Evolutionary conservation across 2,797 vertebrate genomes (phyloP), one percentile per base, ranked within the genome.

Genomic region (Ptychobarbus kaznakovi): DNA sequence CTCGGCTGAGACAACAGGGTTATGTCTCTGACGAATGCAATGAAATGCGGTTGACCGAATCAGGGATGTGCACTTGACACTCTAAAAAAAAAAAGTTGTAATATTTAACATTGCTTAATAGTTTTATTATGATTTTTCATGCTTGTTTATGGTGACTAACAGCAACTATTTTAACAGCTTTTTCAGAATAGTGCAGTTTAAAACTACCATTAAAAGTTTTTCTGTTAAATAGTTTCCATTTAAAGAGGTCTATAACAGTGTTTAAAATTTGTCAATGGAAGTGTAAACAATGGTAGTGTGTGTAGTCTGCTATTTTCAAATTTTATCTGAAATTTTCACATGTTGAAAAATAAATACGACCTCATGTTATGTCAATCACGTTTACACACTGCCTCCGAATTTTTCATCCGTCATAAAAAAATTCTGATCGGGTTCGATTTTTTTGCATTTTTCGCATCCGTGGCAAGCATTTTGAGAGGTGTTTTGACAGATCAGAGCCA

Each of bases 1-100:
- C 94, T 96, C 94, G 94, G 95, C 96, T 96, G 96, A 97, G 97
- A 98, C 96, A 98, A 96, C 96, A 96, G 95, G 95, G 96, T 96
- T 97, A 96, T 94, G 95, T 95, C 95, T 97, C 96, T 97, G 97
- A 98, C 97, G 95, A 97, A 97, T 96, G 95, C 93, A 94, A 96
- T 94, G 94, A 95, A 94, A 92, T 93, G 95, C 91, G 88, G 90
- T 93, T 92, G 94, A 94, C 94, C 91, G 93, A 90, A 93, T 94
- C 93, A 89, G 89, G 91, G 93, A 93, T 93, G 91, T 90, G 91
- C 92, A 91, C 90, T 95, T 94, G 93, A 93, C 94, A 94, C 92
- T 92, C 93, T 44, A 58, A 53, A 25, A 12, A 5, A 32, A 16
- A 28, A 56, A 56, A 25, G 16, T 8, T n/a, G 53, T 28, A 15